Evolutionary conservation across 2,888 invertebrate genomes (phyloP), one percentile per base, ranked within the genome.

Genomic region (Hyles lineata): DNA sequence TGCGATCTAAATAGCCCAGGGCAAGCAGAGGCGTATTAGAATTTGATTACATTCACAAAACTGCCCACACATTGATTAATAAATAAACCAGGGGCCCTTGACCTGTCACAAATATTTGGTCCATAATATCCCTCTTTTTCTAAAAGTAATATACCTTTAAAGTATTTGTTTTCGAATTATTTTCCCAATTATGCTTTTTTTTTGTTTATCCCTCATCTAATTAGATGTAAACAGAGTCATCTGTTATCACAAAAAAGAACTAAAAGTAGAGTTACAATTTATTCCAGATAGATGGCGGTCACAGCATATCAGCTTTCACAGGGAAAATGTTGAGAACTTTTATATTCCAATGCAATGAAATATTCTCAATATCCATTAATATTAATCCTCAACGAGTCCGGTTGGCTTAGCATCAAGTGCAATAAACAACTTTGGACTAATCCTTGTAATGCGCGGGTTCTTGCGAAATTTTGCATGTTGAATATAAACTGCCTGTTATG

Each of bases 401-500:
- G 67, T 74, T 74, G 74, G 74, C 74, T 61, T 52, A 17, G 19
- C 50, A 60, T 55, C 71, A 71, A 70, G 29, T 21, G 73, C 70
- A 61, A 74, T 74, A 74, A 74, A 69, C 21, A 25, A 63, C 19
- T 32, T 50, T 60, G 29, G 43, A 61, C 72, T 67, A 69, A 70
- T 70, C 72, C 70, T 52, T 69, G 69, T 63, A 58, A 52, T 52
- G 52, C 71, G 17, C 15, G 15, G 55, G 23, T 60, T 50, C 32
- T 70, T 35, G 70, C 43, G 70, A 32, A 70, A 69, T 43, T 29
- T 67, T 71, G 60, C 67, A 50, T 23, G 23, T 15, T 23, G 67
- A 50, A 67, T 67, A 50, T 67, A 67, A 67, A 67, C 67, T 23
- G 67, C 67, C 63, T 63, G n/a, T 63, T 63, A 63, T 15, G 35